Base-by-base conservation (phyloP, 2,888 invertebrate species). In the Aleiodes leptofemur region DNA sequence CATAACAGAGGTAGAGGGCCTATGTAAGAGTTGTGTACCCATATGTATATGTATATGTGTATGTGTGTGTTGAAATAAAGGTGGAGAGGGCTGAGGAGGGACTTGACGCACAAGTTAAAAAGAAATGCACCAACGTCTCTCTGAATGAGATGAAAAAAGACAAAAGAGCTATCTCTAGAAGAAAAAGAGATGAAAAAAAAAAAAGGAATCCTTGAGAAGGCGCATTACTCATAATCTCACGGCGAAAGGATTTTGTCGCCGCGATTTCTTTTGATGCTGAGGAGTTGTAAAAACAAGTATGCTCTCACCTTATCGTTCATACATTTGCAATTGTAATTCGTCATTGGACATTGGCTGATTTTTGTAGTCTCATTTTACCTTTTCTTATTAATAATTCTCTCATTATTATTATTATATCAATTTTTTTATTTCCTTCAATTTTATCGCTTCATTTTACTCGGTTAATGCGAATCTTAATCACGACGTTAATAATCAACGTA, bases 151-250 rank as follows among this genome's bases (percentile, higher is more conserved):
- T 14, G n/a, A 31, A 51, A 48, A 66, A 7, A 8, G 51, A 16
- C 50, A 23, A 29, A 50, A 55, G 72, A 71, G 69, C 79, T 23
- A 23, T 23, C 23, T 23, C 23, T 23, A 73, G 69, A 61, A 73
- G 55, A 55, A 64, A 64, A 66, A 74, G 57, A 13, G 72, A 48
- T 61, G 23, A 23, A 1, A 23, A 23, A 23, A 38, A 48, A 77
- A 75, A 64, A 14, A 64, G 29, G 68, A 68, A 64, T 64, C 68
- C 68, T 68, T 51, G 68, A 74, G 72, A 79, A 77, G 77, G 80
- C 78, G 81, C 81, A 81, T 84, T 82, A 83, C 79, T 84, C 85
- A 81, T 85, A 84, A 84, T 83, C 83, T 84, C 81, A 69, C 77
- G 68, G 68, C 76, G 77, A 78, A 77, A 77, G 57, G 69, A 59